Conservation (phyloP, 23 tunicate species). For the Styela clava region DNA sequence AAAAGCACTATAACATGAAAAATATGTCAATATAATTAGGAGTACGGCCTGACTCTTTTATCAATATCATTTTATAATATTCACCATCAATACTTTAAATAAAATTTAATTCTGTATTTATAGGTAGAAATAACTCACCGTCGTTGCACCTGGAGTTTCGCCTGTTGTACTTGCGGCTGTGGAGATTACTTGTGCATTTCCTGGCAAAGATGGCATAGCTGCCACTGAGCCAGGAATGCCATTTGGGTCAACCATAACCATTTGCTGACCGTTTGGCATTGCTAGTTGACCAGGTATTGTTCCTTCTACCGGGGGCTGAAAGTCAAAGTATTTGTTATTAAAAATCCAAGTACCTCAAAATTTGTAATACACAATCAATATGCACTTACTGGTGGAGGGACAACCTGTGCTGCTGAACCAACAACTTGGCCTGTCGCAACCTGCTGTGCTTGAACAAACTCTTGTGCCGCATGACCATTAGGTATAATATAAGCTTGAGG, state of each 20-base stretch:
- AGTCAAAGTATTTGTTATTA: too few relatives aligned
- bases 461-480: conserved; percentile 65
- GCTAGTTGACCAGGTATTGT: conserved; percentile 17
- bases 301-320: conserved; percentile 29
- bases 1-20: neutral
- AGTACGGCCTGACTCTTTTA: too few relatives aligned
- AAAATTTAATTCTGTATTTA: too few relatives aligned
- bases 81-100: too few relatives aligned
- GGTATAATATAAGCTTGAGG: conserved; percentile 84
- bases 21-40: too few relatives aligned
- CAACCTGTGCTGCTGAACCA: conserved; percentile 34
- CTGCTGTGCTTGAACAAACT: conserved; percentile 70
- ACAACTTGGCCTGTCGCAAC: conserved; percentile 16
- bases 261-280: conserved; percentile 48
- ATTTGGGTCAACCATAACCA: conserved; percentile 85
- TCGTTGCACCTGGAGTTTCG: neutral
- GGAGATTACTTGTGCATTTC: conserved; percentile 2
- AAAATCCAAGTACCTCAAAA: too few relatives aligned
- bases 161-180: neutral
- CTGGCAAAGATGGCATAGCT: conserved; percentile 32
- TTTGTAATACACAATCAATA: too few relatives aligned
- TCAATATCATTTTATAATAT: too few relatives aligned
- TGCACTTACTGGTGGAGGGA: conserved; percentile 29
- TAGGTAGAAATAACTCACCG: neutral
- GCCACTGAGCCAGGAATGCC: conserved; percentile 39